Base-by-base conservation (phyloP, 1,140 invertebrate genomes). In the Lepidurus arcticus region DNA sequence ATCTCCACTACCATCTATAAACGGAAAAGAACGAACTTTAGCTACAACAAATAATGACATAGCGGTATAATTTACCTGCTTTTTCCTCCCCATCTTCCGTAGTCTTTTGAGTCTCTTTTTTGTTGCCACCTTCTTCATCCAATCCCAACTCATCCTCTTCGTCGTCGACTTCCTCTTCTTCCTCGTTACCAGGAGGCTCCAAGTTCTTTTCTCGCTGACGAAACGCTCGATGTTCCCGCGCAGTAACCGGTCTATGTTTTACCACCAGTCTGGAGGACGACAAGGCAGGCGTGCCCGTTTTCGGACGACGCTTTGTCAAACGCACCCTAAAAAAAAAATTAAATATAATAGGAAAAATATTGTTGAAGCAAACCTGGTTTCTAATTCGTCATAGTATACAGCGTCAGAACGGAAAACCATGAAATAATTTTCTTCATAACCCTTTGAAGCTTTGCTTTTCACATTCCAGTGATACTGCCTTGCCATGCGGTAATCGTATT, bases 351-450 rank as follows among this genome's bases (percentile, higher is more conserved):
- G 81, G 74, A 76, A 78, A 78, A 73, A 11, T 75, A 53, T 16
- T 21, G 47, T 47, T 45, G 44, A n/a, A 44, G 78, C 76, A 75
- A 80, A 90, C 89, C 89, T 91, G 0, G 97, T 99, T 86, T 99
- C 97, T 81, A 99, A 84, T 86, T 99, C 97, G 88, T 99, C 97
- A 85, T 98, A 99, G 86, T 93, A 98, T 42, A 97, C 93, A 74
- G 92, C 93, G 82, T 87, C 93, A 83, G 97, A 91, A 77, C 95
- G 89, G 76, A 97, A 90, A 78, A 98, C 93, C 85, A 99, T 92
- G 86, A 98, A 99, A 84, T 98, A 99, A 85, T 97, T 99, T 85
- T 99, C 97, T 86, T 98, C 96, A 83, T 98, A 98, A 53, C 96
- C 97, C 85, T 98, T 97, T 0, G 94, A 96, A 0, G 94, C 91